These are phyloP conservation scores for Lepilemur septentrionalis DNA, from an alignment of 2,797 vertebrate species.

Conservation along the genomic window DNA sequence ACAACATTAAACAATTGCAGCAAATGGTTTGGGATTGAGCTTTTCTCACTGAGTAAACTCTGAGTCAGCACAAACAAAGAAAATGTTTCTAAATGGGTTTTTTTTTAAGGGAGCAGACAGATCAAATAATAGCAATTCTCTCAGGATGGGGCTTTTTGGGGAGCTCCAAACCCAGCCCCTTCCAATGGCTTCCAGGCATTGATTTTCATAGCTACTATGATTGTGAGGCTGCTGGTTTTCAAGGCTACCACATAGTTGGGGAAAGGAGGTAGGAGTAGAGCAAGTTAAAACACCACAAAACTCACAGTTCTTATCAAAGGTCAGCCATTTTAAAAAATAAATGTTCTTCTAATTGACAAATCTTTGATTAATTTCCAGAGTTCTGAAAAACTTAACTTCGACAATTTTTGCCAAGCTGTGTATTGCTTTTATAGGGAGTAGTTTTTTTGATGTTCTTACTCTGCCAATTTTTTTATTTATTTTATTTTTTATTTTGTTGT, in stretches of 20 bases:
- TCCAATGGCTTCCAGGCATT: not conserved
- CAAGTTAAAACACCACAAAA: not conserved
- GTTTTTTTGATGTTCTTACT: slow-evolving; percentile 31
- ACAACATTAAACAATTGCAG: not conserved
- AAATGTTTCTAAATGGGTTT: not conserved
- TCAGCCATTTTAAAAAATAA: not conserved
- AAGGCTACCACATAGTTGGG: not conserved
- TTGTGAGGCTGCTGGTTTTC: not conserved
- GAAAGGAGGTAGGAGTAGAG: not conserved
- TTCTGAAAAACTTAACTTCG: slow-evolving; percentile 17
- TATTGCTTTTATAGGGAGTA: not conserved
- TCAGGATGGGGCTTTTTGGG: not conserved
- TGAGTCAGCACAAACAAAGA: not conserved
- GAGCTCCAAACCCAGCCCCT: not conserved
- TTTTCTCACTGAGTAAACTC: not conserved
- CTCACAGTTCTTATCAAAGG: not conserved
- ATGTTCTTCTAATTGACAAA: not conserved
- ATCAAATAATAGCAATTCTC: not conserved
- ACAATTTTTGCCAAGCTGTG: not conserved
- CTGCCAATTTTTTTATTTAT: slow-evolving; percentile 26
- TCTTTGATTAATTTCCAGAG: slow-evolving; percentile 36
- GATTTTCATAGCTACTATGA: not conserved
- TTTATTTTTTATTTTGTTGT: not conserved
- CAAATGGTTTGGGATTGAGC: not conserved
- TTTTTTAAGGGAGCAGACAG: not conserved